Conservation (phyloP, 1,140 invertebrate genomes). For the Calliphora vicina region DNA sequence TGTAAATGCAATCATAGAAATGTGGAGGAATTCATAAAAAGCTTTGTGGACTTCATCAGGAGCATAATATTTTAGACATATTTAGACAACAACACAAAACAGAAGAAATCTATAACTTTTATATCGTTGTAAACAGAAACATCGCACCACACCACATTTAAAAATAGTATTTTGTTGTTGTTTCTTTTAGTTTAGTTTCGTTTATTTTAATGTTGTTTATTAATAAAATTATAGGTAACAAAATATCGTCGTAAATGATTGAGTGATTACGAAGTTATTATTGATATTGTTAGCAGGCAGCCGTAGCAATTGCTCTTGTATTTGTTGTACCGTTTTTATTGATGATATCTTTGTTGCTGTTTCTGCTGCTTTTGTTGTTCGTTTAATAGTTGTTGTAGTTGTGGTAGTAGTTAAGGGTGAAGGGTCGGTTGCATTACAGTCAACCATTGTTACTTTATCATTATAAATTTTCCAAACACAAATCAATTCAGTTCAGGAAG, state of each 20-base stretch:
- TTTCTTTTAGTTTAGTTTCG: neutral
- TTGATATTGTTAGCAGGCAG: neutral
- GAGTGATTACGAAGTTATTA: neutral
- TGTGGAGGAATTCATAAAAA: no score
- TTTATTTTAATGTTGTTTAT: neutral
- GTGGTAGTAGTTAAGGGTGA: neutral
- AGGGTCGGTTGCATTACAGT: neutral
- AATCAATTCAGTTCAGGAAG: no score
- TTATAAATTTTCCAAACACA: neutral
- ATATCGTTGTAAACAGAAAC: no score
- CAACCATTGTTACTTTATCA: neutral
- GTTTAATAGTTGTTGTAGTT: neutral
- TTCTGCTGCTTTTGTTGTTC: neutral
- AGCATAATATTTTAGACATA: no score
- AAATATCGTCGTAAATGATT: conserved; percentile 1
- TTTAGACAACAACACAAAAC: no score
- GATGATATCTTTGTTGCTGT: neutral
- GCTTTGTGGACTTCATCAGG: no score
- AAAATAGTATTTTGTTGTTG: neutral
- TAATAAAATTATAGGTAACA: neutral
- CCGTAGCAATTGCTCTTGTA: neutral
- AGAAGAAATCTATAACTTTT: no score
- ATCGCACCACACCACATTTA: no score
- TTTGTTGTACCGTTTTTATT: neutral
- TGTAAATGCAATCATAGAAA: no score